These are phyloP conservation scores for Diachasmimorpha longicaudata DNA, from an alignment of 1,140 invertebrate genomes.

Conservation along the genomic window DNA sequence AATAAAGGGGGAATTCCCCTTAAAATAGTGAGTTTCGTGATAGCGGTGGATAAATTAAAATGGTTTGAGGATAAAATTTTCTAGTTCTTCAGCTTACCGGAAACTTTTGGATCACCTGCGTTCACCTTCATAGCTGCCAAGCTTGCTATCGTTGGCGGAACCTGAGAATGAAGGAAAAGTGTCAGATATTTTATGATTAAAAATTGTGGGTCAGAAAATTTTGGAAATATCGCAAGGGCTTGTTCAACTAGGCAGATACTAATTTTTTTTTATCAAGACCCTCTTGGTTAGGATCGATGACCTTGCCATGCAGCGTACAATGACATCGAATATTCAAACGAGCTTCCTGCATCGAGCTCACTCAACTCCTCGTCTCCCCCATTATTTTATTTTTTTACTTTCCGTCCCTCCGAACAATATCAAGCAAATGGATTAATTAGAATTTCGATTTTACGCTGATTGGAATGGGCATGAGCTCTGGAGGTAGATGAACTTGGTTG, in stretches of 20 bases:
- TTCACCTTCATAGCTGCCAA: constrained; percentile 60
- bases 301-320: constrained; percentile 49
- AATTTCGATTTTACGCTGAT: constrained; percentile 32
- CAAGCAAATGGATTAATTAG: constrained; percentile 22
- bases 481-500: constrained; percentile 17
- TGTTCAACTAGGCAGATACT: constrained; percentile 7
- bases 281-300: constrained; percentile 43
- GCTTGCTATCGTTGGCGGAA: constrained; percentile 58
- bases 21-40: constrained; percentile 18
- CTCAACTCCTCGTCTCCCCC: constrained; percentile 9
- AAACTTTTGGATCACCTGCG: constrained; percentile 60
- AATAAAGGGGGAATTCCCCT: constrained; percentile 59
- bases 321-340: constrained; percentile 55
- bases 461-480: constrained; percentile 12
- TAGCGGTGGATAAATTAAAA: constrained; percentile 26
- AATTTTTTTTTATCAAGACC: constrained; percentile 27
- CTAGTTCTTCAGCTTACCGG: constrained; percentile 53
- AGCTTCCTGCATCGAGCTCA: constrained; percentile 30
- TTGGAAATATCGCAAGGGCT: not conserved
- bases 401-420: not conserved
- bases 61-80: not conserved
- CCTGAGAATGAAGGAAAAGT: constrained; percentile 40
- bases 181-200: no score
- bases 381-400: constrained; percentile 15
- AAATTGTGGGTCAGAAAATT: not conserved